A percentile compares a stretch with the other conserved stretches of the same genome.
Evolutionary conservation across 1,140 invertebrate species (phyloP).

Genomic region (Hesperophylax magnus): DNA sequence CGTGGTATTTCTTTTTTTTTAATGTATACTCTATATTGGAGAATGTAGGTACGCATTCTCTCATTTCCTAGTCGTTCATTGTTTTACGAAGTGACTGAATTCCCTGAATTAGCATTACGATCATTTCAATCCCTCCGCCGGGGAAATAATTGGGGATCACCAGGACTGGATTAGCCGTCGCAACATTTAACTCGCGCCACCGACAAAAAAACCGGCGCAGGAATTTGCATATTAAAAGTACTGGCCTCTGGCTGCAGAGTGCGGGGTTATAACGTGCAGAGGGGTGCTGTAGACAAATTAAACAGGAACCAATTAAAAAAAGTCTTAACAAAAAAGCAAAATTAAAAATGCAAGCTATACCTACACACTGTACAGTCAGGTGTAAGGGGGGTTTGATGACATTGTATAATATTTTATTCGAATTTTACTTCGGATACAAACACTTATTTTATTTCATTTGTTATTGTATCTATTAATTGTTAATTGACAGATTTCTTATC

Average conservation of each 20-base stretch:
- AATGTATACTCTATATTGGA: too few relatives aligned
- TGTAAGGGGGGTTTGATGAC: not conserved
- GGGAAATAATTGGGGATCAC: conserved; percentile 25
- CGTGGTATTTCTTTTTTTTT: too few relatives aligned
- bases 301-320: conserved; percentile 55
- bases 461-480: too few relatives aligned
- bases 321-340: conserved; percentile 22
- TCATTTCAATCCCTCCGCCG: not conserved
- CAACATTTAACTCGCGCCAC: conserved; percentile 23
- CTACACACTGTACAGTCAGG: not conserved
- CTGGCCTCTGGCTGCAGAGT: not conserved
- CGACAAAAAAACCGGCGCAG: conserved; percentile 27
- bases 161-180: conserved; percentile 16
- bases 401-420: too few relatives aligned
- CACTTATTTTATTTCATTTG: too few relatives aligned
- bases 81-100: too few relatives aligned
- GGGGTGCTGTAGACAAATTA: conserved; percentile 48
- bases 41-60: too few relatives aligned
- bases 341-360: conserved; percentile 32
- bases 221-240: conserved; percentile 56
- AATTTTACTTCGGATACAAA: too few relatives aligned
- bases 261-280: conserved; percentile 7
- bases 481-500: too few relatives aligned
- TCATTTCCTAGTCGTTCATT: too few relatives aligned
- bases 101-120: conserved; percentile 2